These are phyloP conservation scores for Thamnaconus septentrionalis DNA, from an alignment of 2,113 vertebrate species.

Conservation along the genomic window DNA sequence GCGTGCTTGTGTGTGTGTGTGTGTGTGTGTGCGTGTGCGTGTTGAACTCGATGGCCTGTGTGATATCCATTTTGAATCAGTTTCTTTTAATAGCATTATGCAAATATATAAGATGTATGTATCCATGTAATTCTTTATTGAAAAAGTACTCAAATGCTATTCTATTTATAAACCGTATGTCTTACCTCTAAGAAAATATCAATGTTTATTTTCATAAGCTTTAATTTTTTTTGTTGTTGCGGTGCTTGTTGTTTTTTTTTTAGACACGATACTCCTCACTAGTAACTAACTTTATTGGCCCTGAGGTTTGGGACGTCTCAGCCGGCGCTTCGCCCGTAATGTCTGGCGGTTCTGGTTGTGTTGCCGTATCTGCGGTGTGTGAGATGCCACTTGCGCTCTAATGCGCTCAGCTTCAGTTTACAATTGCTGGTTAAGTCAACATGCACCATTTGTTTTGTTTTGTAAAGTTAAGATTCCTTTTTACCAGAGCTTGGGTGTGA, in stretches of 20 bases:
- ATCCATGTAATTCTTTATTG: constrained; percentile 66
- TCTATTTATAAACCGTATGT: constrained; percentile 73
- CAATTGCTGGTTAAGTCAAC: constrained; percentile 41
- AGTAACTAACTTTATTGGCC: constrained; percentile 22
- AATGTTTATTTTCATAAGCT: constrained; percentile 73
- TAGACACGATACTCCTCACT: constrained; percentile 31
- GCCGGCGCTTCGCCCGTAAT: constrained; percentile 40
- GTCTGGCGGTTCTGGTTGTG: constrained; percentile 42
- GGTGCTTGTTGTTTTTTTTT: no score
- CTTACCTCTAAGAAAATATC: constrained; percentile 66
- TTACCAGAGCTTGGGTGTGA: no score
- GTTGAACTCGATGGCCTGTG: constrained; percentile 15
- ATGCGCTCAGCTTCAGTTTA: constrained; percentile 30
- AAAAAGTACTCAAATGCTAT: constrained; percentile 64
- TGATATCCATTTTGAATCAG: constrained; percentile 53
- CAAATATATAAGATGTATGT: constrained; percentile 70
- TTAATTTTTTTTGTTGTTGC: constrained; percentile 30
- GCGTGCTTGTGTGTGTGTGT: background rate
- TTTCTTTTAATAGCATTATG: constrained; percentile 52
- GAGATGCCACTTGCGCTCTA: constrained; percentile 48
- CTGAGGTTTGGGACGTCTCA: constrained; percentile 51
- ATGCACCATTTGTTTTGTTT: constrained; percentile 33
- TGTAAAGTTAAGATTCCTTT: background rate
- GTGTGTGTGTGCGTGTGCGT: background rate
- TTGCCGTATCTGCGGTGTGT: constrained; percentile 56